A percentile compares a stretch with the other conserved stretches of the same genome.
Conservation (phyloP, 2,888 invertebrate species). For the Pterobdella sp. region DNA sequence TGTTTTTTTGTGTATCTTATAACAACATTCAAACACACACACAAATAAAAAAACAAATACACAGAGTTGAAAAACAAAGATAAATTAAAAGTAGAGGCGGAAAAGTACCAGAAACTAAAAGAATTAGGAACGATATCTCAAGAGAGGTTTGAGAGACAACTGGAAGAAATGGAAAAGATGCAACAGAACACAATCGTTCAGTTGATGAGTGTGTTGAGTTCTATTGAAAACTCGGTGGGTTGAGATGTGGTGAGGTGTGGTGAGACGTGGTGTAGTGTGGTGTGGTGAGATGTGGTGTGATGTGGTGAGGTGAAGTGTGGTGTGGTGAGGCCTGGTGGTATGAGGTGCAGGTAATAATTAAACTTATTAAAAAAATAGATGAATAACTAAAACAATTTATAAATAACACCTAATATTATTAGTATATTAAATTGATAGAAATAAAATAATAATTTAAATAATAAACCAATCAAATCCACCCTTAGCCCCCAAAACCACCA, state of each 20-base stretch:
- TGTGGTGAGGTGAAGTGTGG: not conserved
- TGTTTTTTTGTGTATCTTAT: not conserved
- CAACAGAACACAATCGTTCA: not conserved
- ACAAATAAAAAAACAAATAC: not conserved
- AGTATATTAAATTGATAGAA: too few relatives aligned
- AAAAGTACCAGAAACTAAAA: constrained; percentile 22
- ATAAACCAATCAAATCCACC: too few relatives aligned
- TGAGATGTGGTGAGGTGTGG: not conserved
- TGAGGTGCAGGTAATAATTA: not conserved
- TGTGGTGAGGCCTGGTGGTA: not conserved
- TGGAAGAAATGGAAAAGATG: constrained; percentile 22
- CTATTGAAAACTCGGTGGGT: constrained; percentile 7
- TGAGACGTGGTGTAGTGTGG: not conserved
- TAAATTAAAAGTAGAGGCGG: constrained; percentile 21
- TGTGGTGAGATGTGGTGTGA: not conserved
- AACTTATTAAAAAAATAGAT: too few relatives aligned
- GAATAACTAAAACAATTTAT: too few relatives aligned
- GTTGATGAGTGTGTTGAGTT: not conserved
- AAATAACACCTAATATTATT: too few relatives aligned
- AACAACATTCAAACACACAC: not conserved
- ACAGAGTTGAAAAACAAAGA: constrained; percentile 24
- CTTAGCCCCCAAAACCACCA: constrained; percentile 20
- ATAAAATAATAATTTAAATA: too few relatives aligned
- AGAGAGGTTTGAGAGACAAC: constrained; percentile 17
- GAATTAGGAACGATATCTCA: constrained; percentile 22